phyloP scores from a whole-genome alignment of 2,797 vertebrate genomes.

The Acrocephalus scirpaceus region DNA sequence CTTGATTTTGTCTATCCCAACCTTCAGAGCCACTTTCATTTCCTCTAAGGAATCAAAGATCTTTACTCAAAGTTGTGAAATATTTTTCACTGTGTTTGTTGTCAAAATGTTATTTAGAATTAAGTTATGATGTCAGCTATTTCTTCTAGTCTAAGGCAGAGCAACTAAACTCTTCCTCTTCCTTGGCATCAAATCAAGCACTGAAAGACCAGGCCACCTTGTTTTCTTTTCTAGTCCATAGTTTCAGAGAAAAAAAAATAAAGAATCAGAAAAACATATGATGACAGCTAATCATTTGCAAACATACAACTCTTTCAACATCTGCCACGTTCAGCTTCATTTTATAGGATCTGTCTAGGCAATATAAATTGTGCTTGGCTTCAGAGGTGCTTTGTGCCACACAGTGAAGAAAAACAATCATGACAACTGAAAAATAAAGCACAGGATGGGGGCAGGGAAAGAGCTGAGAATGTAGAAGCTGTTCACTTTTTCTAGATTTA shows the following conservation, averaged over 20 bases:
- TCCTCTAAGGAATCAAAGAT: not conserved
- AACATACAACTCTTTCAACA: constrained; percentile 70
- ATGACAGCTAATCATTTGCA: constrained; percentile 75
- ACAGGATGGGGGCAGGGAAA: not conserved
- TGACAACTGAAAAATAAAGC: constrained; percentile 67
- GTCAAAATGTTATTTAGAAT: not conserved
- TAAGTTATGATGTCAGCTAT: not conserved
- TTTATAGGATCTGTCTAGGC: constrained; percentile 70
- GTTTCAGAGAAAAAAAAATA: constrained; percentile 32
- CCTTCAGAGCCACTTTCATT: not conserved
- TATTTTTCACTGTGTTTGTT: not conserved
- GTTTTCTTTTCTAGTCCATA: constrained; percentile 1
- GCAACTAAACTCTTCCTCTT: not conserved
- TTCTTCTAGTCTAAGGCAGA: not conserved
- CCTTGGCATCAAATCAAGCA: constrained; percentile 19
- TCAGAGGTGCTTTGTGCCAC: constrained; percentile 40
- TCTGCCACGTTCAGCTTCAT: constrained; percentile 63
- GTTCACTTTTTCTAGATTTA: constrained; percentile 9
- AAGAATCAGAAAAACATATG: constrained; percentile 56
- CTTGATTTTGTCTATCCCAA: not conserved
- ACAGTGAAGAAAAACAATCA: constrained; percentile 48
- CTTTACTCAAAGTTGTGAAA: not conserved
- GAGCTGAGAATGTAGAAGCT: not conserved
- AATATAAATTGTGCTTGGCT: constrained; percentile 68
- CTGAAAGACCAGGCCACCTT: constrained; percentile 21